Percentiles rank a stretch among this genome's conserved stretches.
These are phyloP conservation scores for Propsilocerus akamusi DNA, from an alignment of 1,140 invertebrate species.

Conservation along the genomic window DNA sequence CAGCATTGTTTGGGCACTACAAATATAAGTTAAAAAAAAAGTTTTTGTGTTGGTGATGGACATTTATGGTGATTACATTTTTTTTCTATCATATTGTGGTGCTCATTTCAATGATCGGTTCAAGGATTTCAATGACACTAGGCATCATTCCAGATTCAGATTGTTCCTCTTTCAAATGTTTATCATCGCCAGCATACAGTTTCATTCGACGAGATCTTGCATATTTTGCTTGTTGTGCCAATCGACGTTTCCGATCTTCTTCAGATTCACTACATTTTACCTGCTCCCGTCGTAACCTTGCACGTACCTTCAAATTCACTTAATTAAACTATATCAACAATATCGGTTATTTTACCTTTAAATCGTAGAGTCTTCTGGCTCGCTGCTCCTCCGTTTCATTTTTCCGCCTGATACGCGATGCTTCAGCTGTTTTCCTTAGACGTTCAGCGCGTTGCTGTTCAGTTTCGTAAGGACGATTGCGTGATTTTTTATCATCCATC, in stretches of 20 bases:
- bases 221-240: slow-evolving; percentile 22
- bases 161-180: slow-evolving; percentile 9
- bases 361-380: too few species aligned
- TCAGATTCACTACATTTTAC: slow-evolving; percentile 19
- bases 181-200: slow-evolving; percentile 12
- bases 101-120: slow-evolving; percentile 24
- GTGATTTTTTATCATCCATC: neutral
- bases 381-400: too few species aligned
- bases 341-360: too few species aligned
- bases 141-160: slow-evolving; percentile 18
- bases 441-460: slow-evolving; percentile 28
- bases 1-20: slow-evolving; percentile 8
- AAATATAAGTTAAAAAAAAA: neutral
- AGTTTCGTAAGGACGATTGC: slow-evolving; percentile 22
- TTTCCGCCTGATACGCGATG: slow-evolving; percentile 18
- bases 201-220: slow-evolving; percentile 19
- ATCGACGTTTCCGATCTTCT: slow-evolving; percentile 18
- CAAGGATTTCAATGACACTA: slow-evolving; percentile 21
- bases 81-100: slow-evolving; percentile 17
- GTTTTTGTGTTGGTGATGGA: neutral
- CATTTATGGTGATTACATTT: neutral
- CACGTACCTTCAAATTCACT: slow-evolving; percentile 21
- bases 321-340: too few species aligned
- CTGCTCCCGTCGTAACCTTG: slow-evolving; percentile 19
- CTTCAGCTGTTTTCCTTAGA: slow-evolving; percentile 21